phyloP scores from a whole-genome alignment of 2,797 vertebrate genomes.

The Tiaroga cobitis region DNA sequence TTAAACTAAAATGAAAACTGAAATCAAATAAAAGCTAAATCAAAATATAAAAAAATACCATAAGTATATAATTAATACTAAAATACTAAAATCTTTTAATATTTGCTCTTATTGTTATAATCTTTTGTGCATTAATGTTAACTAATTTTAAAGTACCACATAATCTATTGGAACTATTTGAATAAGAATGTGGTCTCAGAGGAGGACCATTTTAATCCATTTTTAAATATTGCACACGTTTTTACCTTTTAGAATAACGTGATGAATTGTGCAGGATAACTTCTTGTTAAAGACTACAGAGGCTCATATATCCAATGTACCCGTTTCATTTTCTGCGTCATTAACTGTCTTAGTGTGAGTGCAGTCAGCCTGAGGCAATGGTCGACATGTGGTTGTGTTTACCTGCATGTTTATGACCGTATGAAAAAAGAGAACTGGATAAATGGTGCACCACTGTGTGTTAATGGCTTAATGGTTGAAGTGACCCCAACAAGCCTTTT shows the following conservation, averaged over 20 bases:
- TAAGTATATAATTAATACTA: neutral
- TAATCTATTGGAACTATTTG: neutral
- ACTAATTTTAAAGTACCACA: neutral
- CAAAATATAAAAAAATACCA: neutral
- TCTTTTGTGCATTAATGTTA: neutral
- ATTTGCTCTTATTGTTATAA: neutral
- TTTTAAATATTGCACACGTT: neutral
- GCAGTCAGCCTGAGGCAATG: conserved; percentile 71
- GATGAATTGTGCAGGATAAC: conserved; percentile 55
- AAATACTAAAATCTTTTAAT: neutral
- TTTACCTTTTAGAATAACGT: neutral
- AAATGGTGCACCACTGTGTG: conserved; percentile 72
- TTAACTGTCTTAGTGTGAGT: conserved; percentile 74
- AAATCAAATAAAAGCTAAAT: neutral
- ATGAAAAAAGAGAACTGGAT: conserved; percentile 41
- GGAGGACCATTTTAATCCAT: neutral
- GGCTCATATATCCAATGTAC: conserved; percentile 70
- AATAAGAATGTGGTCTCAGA: neutral
- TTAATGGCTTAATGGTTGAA: conserved; percentile 75
- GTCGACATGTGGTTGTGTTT: conserved; percentile 70
- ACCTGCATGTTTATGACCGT: conserved; percentile 78
- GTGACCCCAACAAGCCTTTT: conserved; percentile 73
- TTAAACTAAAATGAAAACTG: neutral
- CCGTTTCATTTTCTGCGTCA: conserved; percentile 81
- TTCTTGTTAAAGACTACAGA: conserved; percentile 68